Percentiles rank a stretch among this genome's conserved stretches.
phyloP scores from a whole-genome alignment of 2,113 vertebrate species.

The Thalassoma bifasciatum region DNA sequence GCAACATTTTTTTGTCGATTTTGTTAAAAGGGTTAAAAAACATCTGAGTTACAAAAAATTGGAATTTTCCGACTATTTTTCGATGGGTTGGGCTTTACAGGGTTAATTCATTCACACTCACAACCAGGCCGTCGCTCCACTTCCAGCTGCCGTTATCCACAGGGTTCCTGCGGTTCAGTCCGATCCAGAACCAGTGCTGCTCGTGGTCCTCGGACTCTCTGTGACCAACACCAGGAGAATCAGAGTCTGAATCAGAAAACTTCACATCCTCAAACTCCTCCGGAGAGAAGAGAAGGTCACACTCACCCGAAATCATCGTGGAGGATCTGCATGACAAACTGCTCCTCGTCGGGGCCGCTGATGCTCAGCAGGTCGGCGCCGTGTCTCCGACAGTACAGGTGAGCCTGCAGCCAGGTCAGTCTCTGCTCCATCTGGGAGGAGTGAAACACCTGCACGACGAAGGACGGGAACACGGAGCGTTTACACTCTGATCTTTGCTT shows the following conservation, averaged over 20 bases:
- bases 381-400: conserved; percentile 87
- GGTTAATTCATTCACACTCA: conserved; percentile 77
- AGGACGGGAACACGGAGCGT: neutral
- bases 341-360: conserved; percentile 89
- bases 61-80: no score
- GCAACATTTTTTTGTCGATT: no score
- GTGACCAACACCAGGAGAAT: conserved; percentile 18
- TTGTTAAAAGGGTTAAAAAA: no score
- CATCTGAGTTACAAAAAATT: no score
- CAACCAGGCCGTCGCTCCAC: conserved; percentile 94
- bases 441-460: conserved; percentile 88
- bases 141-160: conserved; percentile 88
- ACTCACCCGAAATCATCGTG: conserved; percentile 94
- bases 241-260: neutral
- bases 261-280: neutral
- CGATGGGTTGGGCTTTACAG: no score
- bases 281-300: neutral
- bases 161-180: conserved; percentile 92
- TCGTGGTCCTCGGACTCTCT: conserved; percentile 91
- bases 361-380: conserved; percentile 94
- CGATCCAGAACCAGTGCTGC: conserved; percentile 98
- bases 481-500: no score
- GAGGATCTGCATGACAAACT: conserved; percentile 88
- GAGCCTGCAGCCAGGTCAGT: conserved; percentile 90
- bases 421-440: conserved; percentile 87